Evolutionary conservation across 2,888 invertebrate species (phyloP), one percentile per base, ranked within the genome.

Genomic region (Diadegma fenestrale): DNA sequence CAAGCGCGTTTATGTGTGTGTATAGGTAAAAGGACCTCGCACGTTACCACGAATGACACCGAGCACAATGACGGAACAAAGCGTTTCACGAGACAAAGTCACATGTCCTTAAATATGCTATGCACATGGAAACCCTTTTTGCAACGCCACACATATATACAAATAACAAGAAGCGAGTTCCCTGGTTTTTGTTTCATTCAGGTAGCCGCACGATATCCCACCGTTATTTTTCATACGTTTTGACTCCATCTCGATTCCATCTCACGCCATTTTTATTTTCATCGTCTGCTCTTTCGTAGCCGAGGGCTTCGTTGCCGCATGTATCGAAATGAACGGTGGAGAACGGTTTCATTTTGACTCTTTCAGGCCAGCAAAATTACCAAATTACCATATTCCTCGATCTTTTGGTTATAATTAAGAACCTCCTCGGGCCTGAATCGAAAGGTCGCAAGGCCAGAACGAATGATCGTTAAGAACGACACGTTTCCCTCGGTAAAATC

Each of bases 161-260:
- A n/a, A 45, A 45, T 48, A 69, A 71, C 14, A 22, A 33, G 6
- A 43, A 63, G 63, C 61, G 41, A 30, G 54, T 69, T 66, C 64
- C 71, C 54, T 79, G 80, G 82, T 86, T 87, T 93, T 93, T 92
- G 92, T 93, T 93, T 93, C 93, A 93, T 93, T 93, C 91, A 89
- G 86, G 79, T 72, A 89, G 87, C 10, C 37, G 37, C 84, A 90
- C 91, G 92, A 92, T 91, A 93, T 89, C 89, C 91, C 88, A n/a
- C n/a, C 89, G 90, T 92, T 92, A 93, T 93, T 93, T 92, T 91
- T 93, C 92, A 93, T 92, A 90, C 91, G 91, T 93, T 92, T 93
- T 91, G 90, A 92, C 89, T 84, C 89, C 3, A 2, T 88, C 87
- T 88, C 91, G 93, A 93, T 93, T 91, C 92, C 93, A 93, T 93